Conservation (phyloP, 2,888 invertebrate genomes). For the Watsonalla cultraria region DNA sequence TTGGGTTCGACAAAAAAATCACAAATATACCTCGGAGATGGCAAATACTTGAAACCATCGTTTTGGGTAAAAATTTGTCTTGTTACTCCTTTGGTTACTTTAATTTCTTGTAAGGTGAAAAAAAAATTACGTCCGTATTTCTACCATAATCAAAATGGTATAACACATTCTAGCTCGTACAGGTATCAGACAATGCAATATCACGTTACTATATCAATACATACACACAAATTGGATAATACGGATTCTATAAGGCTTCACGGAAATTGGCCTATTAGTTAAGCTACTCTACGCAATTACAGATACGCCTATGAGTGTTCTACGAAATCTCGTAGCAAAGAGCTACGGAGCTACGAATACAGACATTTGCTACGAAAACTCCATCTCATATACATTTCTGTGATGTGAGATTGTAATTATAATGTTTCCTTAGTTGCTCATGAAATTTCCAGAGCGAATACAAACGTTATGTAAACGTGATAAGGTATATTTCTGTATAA, state of each 20-base stretch:
- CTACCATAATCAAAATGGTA: too few species aligned
- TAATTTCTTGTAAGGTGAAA: too few species aligned
- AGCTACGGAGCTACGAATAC: constrained; percentile 14
- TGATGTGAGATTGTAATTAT: background rate
- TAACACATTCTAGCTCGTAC: background rate
- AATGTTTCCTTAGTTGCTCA: background rate
- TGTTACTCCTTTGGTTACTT: too few species aligned
- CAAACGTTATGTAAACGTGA: background rate
- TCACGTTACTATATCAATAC: constrained; percentile 6
- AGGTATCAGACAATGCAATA: background rate
- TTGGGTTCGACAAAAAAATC: too few species aligned
- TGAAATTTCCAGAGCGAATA: background rate
- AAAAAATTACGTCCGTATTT: too few species aligned
- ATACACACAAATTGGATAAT: constrained; percentile 13
- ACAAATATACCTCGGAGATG: too few species aligned
- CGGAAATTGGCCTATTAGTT: constrained; percentile 16
- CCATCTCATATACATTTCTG: background rate
- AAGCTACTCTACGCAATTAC: constrained; percentile 16
- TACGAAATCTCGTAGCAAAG: constrained; percentile 21
- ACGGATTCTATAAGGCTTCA: constrained; percentile 10
- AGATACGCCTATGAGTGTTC: constrained; percentile 17
- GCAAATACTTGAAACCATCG: background rate
- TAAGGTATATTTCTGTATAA: background rate
- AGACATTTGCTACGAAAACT: background rate
- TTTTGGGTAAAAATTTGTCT: too few species aligned